phyloP scores from a whole-genome alignment of 2,888 invertebrate genomes.

The Scelioninae gen. 1 region DNA sequence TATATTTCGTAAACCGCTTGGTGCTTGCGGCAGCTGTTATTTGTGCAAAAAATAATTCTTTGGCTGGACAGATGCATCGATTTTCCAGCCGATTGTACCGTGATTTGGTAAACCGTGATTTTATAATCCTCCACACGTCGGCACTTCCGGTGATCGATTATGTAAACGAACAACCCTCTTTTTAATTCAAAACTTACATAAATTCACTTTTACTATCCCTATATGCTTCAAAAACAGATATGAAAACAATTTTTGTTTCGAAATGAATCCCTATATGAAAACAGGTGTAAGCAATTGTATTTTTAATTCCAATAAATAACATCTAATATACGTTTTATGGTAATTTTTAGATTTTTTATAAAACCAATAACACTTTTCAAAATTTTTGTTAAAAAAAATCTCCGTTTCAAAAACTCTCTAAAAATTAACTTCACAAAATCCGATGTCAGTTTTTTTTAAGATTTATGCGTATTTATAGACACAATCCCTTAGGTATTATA shows the following conservation, averaged over 20 bases:
- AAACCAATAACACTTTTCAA: no score
- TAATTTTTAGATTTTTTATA: no score
- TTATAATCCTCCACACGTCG: conserved; percentile 46
- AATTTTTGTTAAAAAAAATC: no score
- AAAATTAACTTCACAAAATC: no score
- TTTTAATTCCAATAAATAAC: no score
- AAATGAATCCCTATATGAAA: no score
- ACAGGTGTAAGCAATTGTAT: no score
- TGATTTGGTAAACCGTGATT: conserved; percentile 55
- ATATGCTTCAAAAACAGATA: neutral
- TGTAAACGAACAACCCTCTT: conserved; percentile 37
- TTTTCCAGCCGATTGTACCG: conserved; percentile 55
- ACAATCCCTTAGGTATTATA: conserved; percentile 57
- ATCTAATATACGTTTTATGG: no score
- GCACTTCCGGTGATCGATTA: conserved; percentile 43
- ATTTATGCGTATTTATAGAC: no score
- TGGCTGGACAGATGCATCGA: conserved; percentile 59
- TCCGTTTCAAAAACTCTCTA: no score
- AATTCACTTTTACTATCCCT: neutral
- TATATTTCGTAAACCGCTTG: conserved; percentile 36
- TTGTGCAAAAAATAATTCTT: conserved; percentile 63
- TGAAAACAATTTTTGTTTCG: neutral
- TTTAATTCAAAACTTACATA: no score
- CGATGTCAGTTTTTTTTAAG: no score
- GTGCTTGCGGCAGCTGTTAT: conserved; percentile 60